Percentiles rank a stretch among this genome's conserved stretches.
phyloP scores from a whole-genome alignment of 2,797 vertebrate genomes.

The Galaxias olidus region DNA sequence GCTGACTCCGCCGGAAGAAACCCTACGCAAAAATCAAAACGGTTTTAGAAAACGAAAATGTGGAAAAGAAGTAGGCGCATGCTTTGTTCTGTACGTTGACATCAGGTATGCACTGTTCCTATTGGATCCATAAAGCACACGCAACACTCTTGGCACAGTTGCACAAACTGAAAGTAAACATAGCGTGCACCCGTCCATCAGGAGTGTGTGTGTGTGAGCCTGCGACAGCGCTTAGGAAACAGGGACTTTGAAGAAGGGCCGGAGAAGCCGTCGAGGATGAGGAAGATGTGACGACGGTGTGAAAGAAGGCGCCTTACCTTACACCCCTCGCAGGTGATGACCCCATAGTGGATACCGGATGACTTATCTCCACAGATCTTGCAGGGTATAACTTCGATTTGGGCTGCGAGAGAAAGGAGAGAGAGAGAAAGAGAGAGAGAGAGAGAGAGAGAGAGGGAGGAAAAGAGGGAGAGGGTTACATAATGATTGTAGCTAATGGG shows the following conservation, averaged over 20 bases:
- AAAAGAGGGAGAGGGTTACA: conserved; percentile 1
- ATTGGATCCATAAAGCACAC: no score
- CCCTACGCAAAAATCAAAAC: conserved; percentile 73
- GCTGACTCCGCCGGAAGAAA: conserved; percentile 98
- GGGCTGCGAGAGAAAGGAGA: conserved; percentile 74
- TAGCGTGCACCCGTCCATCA: no score
- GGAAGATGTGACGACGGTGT: no score
- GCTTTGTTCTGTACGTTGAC: no score
- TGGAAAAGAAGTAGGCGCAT: no score
- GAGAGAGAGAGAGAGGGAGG: conserved; percentile 10
- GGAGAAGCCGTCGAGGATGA: no score
- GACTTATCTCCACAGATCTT: conserved; percentile 99
- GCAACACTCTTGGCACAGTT: no score
- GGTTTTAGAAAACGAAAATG: neutral
- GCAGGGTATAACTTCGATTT: conserved; percentile 99
- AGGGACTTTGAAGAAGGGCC: no score
- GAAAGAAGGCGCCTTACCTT: conserved; percentile 90
- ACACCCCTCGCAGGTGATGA: conserved; percentile 98
- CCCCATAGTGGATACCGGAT: conserved; percentile 98
- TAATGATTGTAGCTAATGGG: neutral
- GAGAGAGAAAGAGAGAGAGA: neutral
- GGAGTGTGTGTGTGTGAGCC: no score
- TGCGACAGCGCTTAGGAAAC: no score
- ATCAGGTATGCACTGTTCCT: no score
- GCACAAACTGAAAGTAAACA: no score